Evolutionary conservation across 2,113 vertebrate genomes (phyloP), one percentile per base, ranked within the genome.

Genomic region (Peromyscus maniculatus): DNA sequence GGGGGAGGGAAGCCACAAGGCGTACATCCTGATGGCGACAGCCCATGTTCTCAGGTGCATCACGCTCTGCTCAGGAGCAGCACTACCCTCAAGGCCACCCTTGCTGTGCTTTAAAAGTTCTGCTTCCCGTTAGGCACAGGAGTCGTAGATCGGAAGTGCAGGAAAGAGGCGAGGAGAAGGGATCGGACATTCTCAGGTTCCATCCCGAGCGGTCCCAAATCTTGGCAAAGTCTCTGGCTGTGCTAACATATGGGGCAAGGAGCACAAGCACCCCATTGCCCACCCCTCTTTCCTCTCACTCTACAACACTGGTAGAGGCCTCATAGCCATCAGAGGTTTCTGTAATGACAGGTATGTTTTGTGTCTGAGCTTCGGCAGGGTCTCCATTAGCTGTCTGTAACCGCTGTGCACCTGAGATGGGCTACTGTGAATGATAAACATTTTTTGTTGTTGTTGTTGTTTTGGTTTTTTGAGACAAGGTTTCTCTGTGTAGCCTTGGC

Each of bases 221-320:
- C 24, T 83, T 71, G 64, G 59, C 59, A 39, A 62, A 62, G 71
- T 43, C 75, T 36, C n/a, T 13, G 62, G 19, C 28, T 16, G 12
- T n/a, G 22, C 62, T 3, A 5, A 82, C 69, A 5, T 0, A 1
- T 2, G 19, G 80, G 0, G 4, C 4, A 7, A 80, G 71, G 24
- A 46, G 2, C 17, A 12, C 26, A 69, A 22, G 49, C 21, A 12
- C n/a, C 11, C 72, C 33, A 9, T 6, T 1, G 10, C 12, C 71
- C 31, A 1, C 5, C 75, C 31, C 15, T 2, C 7, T 2, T 8
- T 80, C 77, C 3, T 39, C 28, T 57, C 7, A 7, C 22, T 36
- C 82, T 2, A 1, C 0, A 2, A 15, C 72, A 28, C 16, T 7
- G 19, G 15, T 75, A 28, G 22, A 2, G 6, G 16, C 49, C 78